Conservation (phyloP, 2,113 vertebrate species). For the Pipa parva region DNA sequence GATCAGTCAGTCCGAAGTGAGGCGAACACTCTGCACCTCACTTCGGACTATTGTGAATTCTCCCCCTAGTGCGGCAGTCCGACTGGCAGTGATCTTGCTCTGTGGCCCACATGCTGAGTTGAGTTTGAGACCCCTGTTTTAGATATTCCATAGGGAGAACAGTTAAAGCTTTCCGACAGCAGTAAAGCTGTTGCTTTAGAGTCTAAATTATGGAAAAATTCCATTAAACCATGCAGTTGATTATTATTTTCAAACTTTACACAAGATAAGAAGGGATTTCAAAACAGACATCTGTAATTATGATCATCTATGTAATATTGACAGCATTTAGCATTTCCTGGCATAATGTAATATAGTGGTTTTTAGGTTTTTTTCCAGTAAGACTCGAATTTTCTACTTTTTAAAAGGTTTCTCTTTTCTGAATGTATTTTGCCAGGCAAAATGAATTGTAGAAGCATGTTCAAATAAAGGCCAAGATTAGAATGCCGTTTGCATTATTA, state of each 20-base stretch:
- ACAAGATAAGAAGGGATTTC: neutral
- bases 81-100: no score
- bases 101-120: no score
- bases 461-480: constrained; percentile 24
- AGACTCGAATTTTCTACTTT: constrained; percentile 3
- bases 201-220: no score
- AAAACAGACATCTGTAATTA: constrained; percentile 17
- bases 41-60: no score
- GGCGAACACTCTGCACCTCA: no score
- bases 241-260: constrained; percentile 3
- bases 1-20: no score
- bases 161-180: neutral
- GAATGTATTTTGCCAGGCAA: constrained; percentile 18
- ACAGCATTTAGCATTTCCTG: constrained; percentile 21
- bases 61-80: no score
- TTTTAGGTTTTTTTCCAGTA: constrained; percentile 35
- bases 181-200: neutral
- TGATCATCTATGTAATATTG: constrained; percentile 27
- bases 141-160: no score
- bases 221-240: neutral
- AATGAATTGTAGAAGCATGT: constrained; percentile 30
- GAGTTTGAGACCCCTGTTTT: no score
- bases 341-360: constrained; percentile 10
- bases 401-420: constrained; percentile 22
- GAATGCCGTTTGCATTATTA: constrained; percentile 36